Evolutionary conservation across 2,888 invertebrate species (phyloP), one percentile per base, ranked within the genome.

Genomic region (Aspidiotus destructor): DNA sequence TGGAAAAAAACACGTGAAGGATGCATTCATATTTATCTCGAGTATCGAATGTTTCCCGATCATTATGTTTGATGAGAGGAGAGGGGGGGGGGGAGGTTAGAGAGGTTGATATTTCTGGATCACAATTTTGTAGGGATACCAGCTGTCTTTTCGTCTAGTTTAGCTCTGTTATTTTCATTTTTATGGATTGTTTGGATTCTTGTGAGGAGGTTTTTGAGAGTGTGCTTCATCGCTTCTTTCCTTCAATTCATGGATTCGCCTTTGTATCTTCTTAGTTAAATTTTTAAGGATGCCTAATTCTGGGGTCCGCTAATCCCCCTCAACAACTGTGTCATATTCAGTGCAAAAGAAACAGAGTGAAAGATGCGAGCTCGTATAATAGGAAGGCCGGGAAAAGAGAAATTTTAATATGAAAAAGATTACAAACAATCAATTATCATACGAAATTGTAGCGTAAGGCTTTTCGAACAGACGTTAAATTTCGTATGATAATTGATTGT

Each of bases 11-110:
- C 48, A 3, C 48, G 3, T 48, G 3, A 13, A 48, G 6, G 6
- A 48, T 48, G 48, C 48, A 48, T 48, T 48, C 6, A 48, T 48
- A 48, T 48, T 48, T 48, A 48, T 48, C 48, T 48, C 48, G 48
- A 48, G 48, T 48, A 48, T 48, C 6, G 48, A 48, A 48, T 48
- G 6, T 48, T 48, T 48, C 48, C 48, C 48, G 2, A 48, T 48
- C 6, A 2, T 3, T 48, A 48, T 48, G 48, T 48, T 48, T 48
- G 48, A 48, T 48, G 48, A 5, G 28, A 6, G 6, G 6, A 6
- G 48, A 6, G n/a, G 48, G 2, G 48, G 28, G 28, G 48, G 6
- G 6, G 48, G 48, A 6, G n/a, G 48, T 48, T 3, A 3, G 48
- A 48, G 48, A 6, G 48, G 48, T 6, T 48, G 2, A 48, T 48